Base-by-base conservation (phyloP, 2,113 vertebrate species). In the Galemys pyrenaicus region DNA sequence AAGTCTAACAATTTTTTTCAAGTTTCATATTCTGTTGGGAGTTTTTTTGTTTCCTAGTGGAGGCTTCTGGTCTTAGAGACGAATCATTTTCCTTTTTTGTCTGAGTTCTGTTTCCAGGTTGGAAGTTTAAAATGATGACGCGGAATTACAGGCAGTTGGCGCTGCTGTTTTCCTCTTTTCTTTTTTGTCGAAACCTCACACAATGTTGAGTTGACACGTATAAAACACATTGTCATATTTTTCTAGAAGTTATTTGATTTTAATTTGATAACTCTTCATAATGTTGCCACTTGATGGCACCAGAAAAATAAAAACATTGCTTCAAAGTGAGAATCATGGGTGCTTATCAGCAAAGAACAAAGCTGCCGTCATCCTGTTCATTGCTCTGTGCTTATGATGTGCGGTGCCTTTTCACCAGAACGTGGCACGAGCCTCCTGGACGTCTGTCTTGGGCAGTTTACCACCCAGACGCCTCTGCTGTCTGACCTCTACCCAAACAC, bases 221-320 rank as follows among this genome's bases (percentile, higher is more conserved):
- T 84, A 71, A 89, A 81, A 65, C 26, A 71, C 8, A 56, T 1
- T 64, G 30, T 77, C 81, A 22, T 58, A 58, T 92, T 74, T 94
- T 28, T 79, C 62, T 94, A 60, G 82, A 95, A 94, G 37, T 93
- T 86, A 39, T 39, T 82, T 78, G 49, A 37, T 41, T 77, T 86
- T 89, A 82, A 83, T 87, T 15, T 78, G 54, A 77, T 91, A 71
- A 83, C 94, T 95, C 90, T 98, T 22, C 88, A 26, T 86, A 10
- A 60, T 97, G 85, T 86, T 96, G 83, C 98, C 98, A 98, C 98
- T 92, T 96, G 98, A 97, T 98, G 98, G 98, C 98, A 97, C 96
- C 97, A 98, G 95, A 97, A 93, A 98, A 97, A 97, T 96, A 97
- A 95, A 92, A 97, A 98, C 97, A 30, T 82, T 49, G 0, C 67